Evolutionary conservation across 2,113 vertebrate species (phyloP).

Genomic region (Ictalurus punctatus): DNA sequence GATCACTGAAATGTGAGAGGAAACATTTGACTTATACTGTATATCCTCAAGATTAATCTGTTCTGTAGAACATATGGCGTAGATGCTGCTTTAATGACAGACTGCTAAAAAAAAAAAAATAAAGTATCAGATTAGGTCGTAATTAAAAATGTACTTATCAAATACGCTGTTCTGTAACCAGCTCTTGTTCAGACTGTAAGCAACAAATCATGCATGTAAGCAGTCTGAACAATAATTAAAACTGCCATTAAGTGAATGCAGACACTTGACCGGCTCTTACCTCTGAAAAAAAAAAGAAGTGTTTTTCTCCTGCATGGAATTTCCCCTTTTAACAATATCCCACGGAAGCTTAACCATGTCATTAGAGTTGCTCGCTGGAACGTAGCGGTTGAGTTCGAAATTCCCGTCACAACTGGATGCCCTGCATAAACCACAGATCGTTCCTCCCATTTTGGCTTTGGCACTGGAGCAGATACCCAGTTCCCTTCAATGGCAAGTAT

Average conservation of each 20-base stretch:
- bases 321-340: slow-evolving; percentile 46
- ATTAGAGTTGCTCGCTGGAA: slow-evolving; percentile 37
- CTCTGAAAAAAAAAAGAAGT: background rate
- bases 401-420: slow-evolving; percentile 48
- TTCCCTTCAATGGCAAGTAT: background rate
- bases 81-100: background rate
- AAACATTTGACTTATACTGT: background rate
- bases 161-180: background rate
- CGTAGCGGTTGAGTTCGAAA: slow-evolving; percentile 41
- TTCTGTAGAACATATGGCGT: background rate
- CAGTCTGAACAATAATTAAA: slow-evolving; percentile 24
- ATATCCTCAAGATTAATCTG: background rate
- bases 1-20: background rate
- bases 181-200: background rate
- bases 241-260: slow-evolving; percentile 14
- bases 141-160: background rate
- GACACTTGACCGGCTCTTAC: slow-evolving; percentile 40
- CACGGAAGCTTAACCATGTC: slow-evolving; percentile 47
- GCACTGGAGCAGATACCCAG: slow-evolving; percentile 10
- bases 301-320: slow-evolving; percentile 38
- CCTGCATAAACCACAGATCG: slow-evolving; percentile 33
- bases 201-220: slow-evolving; percentile 19
- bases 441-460: slow-evolving; percentile 40
- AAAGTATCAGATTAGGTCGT: background rate
- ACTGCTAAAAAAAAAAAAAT: background rate